Base-by-base conservation (phyloP, 2,888 invertebrate species). In the Camptogramma bilineatum region DNA sequence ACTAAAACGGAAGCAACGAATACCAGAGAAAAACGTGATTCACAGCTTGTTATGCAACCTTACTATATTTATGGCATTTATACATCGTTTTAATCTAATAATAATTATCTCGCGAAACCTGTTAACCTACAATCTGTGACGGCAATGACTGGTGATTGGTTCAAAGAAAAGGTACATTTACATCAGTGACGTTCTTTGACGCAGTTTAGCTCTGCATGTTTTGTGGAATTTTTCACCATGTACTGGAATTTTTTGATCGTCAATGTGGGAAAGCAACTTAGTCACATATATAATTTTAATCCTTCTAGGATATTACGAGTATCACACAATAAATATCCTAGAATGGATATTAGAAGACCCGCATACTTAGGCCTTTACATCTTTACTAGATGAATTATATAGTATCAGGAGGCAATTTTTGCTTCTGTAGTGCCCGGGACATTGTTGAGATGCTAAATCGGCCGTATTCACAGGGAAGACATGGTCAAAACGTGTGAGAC, bases 161-260 rank as follows among this genome's bases (percentile, higher is more conserved):
- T 66, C 69, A 72, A 68, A 74, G 67, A 58, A 68, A 74, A 73
- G 48, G 13, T 50, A 55, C 48, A 74, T 75, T 75, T 70, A 62
- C 72, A 73, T 75, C 46, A 34, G 54, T 77, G 74, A 77, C 75
- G 74, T 19, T 21, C 24, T 4, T 21, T 68, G 71, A 39, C 48
- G 58, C 2, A 65, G 44, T 44, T n/a, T 18, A 28, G 42, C 39
- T n/a, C 39, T 17, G 57, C 51, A 44, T 51, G 63, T 28, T 48
- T 53, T 24, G 59, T 42, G 48, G 68, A 58, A 52, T 18, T 60
- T 71, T 64, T 64, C n/a, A 3, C 13, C 1, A 13, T 21, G 21
- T 13, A 7, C 13, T 51, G 51, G 51, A 16, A 50, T 16, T 48
- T 48, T 48, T 18, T n/a, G n/a, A 21, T 48, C 13, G 21, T 21